Evolutionary conservation across 2,888 invertebrate genomes (phyloP).

Genomic region (Sinodicranocentrus sp.): DNA sequence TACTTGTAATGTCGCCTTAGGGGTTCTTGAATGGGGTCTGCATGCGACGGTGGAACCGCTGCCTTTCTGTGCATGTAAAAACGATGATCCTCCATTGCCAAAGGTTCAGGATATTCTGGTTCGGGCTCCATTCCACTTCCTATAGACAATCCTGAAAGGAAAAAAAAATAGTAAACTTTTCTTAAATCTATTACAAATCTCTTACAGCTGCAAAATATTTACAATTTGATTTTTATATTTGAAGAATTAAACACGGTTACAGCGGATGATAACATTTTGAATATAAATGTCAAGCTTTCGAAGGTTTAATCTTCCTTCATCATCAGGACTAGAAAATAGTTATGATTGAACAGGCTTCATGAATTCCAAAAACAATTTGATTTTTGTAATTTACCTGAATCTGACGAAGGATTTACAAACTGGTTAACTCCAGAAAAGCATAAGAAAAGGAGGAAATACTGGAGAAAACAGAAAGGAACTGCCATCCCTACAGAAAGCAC

Average conservation of each 20-base stretch:
- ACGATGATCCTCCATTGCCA: conserved; percentile 33
- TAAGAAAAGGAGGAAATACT: conserved; percentile 55
- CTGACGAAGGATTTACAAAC: conserved; percentile 42
- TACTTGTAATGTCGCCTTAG: conserved; percentile 37
- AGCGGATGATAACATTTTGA: no score
- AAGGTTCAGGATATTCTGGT: conserved; percentile 18
- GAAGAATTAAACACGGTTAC: no score
- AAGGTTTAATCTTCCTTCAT: no score
- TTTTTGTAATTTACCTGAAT: conserved; percentile 39
- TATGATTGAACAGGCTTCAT: no score
- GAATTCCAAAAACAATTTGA: background rate
- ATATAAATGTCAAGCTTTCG: no score
- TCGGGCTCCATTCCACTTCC: conserved; percentile 39
- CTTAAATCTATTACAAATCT: background rate
- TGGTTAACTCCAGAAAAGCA: conserved; percentile 59
- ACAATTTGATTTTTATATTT: no score
- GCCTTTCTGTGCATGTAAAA: conserved; percentile 25
- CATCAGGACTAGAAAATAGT: no score
- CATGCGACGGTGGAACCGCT: conserved; percentile 9
- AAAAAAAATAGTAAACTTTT: background rate
- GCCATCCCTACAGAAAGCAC: conserved; percentile 48
- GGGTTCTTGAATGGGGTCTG: conserved; percentile 38
- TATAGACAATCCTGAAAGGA: background rate
- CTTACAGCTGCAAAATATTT: no score
- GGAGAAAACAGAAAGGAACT: conserved; percentile 7